Conservation (phyloP, 2,888 invertebrate species). For the Latheticus oryzae region DNA sequence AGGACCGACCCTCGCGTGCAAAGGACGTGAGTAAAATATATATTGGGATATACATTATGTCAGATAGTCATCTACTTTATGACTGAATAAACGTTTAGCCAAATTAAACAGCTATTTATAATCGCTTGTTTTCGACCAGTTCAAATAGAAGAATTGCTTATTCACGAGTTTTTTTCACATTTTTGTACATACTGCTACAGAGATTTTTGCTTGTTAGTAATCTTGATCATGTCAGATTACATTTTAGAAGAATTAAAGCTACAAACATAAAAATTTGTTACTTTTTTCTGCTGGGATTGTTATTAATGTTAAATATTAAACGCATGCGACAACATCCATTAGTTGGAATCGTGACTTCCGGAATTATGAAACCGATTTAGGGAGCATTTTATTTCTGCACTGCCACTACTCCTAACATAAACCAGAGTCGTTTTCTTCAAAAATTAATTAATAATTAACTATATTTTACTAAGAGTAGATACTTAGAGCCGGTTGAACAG, state of each 20-base stretch:
- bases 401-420: too few relatives aligned
- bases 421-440: too few relatives aligned
- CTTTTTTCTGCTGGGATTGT: conserved; percentile 7
- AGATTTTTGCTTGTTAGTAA: not conserved
- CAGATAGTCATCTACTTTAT: conserved; percentile 65
- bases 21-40: conserved; percentile 59
- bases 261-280: too few relatives aligned
- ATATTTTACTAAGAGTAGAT: too few relatives aligned
- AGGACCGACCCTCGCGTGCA: conserved; percentile 48
- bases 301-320: conserved; percentile 29
- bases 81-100: conserved; percentile 64
- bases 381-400: conserved; percentile 7
- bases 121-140: conserved; percentile 51
- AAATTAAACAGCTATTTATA: conserved; percentile 63
- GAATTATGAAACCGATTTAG: conserved; percentile 26
- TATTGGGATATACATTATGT: conserved; percentile 58
- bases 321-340: conserved; percentile 29
- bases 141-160: conserved; percentile 38
- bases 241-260: too few relatives aligned
- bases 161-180: conserved; percentile 8
- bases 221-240: not conserved
- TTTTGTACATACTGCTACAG: not conserved
- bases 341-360: conserved; percentile 31
- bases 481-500: too few relatives aligned
- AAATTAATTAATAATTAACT: too few relatives aligned